A percentile compares a stretch with the other conserved stretches of the same genome.
Conservation (phyloP, 2,888 invertebrate species). For the Eudasyphora cyanicolor region DNA sequence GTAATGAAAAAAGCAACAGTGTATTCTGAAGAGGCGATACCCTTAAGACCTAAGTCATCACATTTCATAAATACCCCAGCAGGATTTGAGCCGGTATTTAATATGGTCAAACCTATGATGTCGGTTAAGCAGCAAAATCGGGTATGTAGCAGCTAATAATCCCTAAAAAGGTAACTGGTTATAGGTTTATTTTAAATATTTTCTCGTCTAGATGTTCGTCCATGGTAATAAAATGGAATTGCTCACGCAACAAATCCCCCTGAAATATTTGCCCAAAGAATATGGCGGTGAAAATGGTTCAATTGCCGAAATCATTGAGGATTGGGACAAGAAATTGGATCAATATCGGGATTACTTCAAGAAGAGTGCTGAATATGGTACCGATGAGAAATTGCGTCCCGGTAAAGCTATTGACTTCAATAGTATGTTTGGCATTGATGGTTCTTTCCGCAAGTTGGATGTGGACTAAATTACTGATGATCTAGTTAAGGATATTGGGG, state of each 20-base stretch:
- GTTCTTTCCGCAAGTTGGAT: slow-evolving; percentile 77
- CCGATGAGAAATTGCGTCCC: slow-evolving; percentile 73
- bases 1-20: slow-evolving; percentile 82
- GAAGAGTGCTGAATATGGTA: slow-evolving; percentile 72
- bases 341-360: slow-evolving; percentile 73
- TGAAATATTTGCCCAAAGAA: slow-evolving; percentile 83
- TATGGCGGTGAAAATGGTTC: slow-evolving; percentile 84
- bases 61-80: slow-evolving; percentile 83
- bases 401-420: slow-evolving; percentile 68
- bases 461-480: slow-evolving; percentile 72
- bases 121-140: slow-evolving; percentile 83
- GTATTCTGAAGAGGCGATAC: slow-evolving; percentile 83
- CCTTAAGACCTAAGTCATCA: slow-evolving; percentile 82
- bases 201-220: slow-evolving; percentile 60
- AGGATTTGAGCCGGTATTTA: slow-evolving; percentile 83
- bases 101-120: slow-evolving; percentile 83
- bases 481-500: background rate
- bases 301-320: slow-evolving; percentile 74
- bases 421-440: slow-evolving; percentile 75
- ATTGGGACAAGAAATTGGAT: slow-evolving; percentile 72
- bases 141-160: slow-evolving; percentile 81
- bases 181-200: background rate
- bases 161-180: slow-evolving; percentile 59
- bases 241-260: slow-evolving; percentile 81
- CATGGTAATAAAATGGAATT: slow-evolving; percentile 71